Base-by-base conservation (phyloP, 53 echinoderm and acorn worm species). In the Antedon mediterranea region DNA sequence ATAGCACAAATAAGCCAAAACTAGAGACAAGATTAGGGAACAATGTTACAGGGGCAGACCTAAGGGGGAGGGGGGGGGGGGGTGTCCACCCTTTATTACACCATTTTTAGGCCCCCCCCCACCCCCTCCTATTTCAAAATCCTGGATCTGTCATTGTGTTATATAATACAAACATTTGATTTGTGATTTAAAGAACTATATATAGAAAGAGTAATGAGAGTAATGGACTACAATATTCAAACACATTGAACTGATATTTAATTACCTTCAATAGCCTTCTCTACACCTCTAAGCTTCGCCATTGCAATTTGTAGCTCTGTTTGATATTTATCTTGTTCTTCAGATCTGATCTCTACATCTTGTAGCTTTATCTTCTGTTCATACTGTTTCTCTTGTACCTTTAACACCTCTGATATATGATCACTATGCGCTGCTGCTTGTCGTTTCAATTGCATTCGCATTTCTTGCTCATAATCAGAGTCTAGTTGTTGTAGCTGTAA, bases 401-500 rank as follows among this genome's bases (percentile, higher is more conserved):
- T 79, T 77, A 92, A 43, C 32, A 95, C 97, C 13, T 95, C 97
- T 3, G 83, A 73, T 13, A 95, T 89, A 76, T 95, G 97, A 70
- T 95, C 97, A 76, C 97, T 95, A 78, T 95, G 97, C 27, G 97
- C 97, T 26, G 89, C 91, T 20, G 97, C 91, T 43, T 95, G 97
- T 9, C 97, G 87, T 31, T 89, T 78, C 43, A 95, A 86, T 85
- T 95, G 97, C 14, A 79, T 75, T 20, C 86, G 76, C 78, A 92
- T 84, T 34, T 92, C 97, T 71, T 91, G 85, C 77, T 92, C 97
- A 27, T 83, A 82, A 15, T 89, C 84, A 0, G 30, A 20, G 28
- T 74, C 33, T 28, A 84, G 74, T 33, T 95, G 84, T 42, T 85
- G 83, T 28, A 89, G 43, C 93, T 93, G 74, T 30, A 78, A 33